Percentiles rank a stretch among this genome's conserved stretches.
These are phyloP conservation scores for Molossus molossus DNA, from an alignment of 2,797 vertebrate species.

Conservation along the genomic window DNA sequence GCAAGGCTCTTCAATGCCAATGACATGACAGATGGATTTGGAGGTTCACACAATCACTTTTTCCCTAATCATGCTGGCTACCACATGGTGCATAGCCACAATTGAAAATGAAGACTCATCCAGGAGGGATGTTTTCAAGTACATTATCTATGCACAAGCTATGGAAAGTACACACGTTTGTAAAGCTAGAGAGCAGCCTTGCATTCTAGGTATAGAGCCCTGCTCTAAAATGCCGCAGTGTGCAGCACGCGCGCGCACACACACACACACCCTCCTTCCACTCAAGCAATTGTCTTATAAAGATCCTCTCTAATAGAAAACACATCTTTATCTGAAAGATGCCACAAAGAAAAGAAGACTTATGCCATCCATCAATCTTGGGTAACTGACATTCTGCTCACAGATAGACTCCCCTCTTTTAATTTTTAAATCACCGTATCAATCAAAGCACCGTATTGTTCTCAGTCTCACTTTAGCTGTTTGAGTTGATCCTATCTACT, in stretches of 20 bases:
- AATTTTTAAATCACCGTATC: slow-evolving; percentile 84
- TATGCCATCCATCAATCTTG: slow-evolving; percentile 71
- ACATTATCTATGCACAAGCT: slow-evolving; percentile 37
- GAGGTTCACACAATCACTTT: slow-evolving; percentile 73
- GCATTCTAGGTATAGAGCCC: slow-evolving; percentile 15
- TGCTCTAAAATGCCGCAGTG: slow-evolving; percentile 29
- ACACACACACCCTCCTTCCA: background rate
- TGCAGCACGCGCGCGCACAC: background rate
- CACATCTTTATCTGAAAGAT: slow-evolving; percentile 76
- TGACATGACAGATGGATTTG: slow-evolving; percentile 81
- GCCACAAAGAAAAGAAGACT: slow-evolving; percentile 61
- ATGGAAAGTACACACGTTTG: background rate
- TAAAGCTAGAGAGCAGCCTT: slow-evolving; percentile 38
- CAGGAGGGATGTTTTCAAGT: slow-evolving; percentile 59
- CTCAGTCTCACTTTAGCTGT: slow-evolving; percentile 74
- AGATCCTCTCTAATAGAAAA: slow-evolving; percentile 80
- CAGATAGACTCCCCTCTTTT: slow-evolving; percentile 77
- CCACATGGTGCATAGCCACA: slow-evolving; percentile 65
- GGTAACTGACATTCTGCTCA: slow-evolving; percentile 74
- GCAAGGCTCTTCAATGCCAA: slow-evolving; percentile 61
- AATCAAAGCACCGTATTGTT: slow-evolving; percentile 80
- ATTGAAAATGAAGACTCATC: slow-evolving; percentile 77
- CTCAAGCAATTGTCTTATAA: slow-evolving; percentile 71
- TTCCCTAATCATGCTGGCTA: slow-evolving; percentile 74
- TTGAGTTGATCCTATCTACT: slow-evolving; percentile 79